phyloP scores from a whole-genome alignment of 2,113 vertebrate genomes.

The Thalassoma bifasciatum region DNA sequence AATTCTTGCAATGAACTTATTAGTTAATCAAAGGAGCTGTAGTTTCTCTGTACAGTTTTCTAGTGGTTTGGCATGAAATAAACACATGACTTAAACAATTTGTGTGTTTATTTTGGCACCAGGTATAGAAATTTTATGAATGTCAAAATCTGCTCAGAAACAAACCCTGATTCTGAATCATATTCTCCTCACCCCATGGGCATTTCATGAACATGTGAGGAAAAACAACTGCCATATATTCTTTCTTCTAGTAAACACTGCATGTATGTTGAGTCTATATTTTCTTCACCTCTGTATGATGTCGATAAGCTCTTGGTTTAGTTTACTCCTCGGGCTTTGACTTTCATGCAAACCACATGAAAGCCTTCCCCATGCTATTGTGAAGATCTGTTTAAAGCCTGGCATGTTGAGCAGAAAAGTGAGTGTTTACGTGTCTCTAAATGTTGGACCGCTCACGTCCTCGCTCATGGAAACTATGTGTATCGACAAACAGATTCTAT shows the following conservation, averaged over 20 bases:
- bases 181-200: not conserved
- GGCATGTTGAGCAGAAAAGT: conserved; percentile 17
- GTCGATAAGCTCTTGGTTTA: conserved; percentile 31
- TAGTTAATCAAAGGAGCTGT: not conserved
- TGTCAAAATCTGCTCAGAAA: too few species aligned
- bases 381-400: conserved; percentile 14
- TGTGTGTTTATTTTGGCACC: too few species aligned
- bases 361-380: conserved; percentile 25
- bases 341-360: conserved; percentile 55
- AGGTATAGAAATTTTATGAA: too few species aligned
- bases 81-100: too few species aligned
- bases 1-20: not conserved
- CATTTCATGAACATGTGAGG: not conserved
- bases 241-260: not conserved
- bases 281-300: conserved; percentile 9
- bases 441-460: conserved; percentile 30
- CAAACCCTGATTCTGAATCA: too few species aligned
- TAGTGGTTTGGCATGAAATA: not conserved
- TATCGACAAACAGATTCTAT: conserved; percentile 39
- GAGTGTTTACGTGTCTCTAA: conserved; percentile 13
- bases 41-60: not conserved
- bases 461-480: conserved; percentile 53
- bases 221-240: not conserved
- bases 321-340: conserved; percentile 37
- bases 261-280: conserved; percentile 1